Base-by-base conservation (phyloP, 1,140 invertebrate genomes). In the Caenorhabditis tropicalis region DNA sequence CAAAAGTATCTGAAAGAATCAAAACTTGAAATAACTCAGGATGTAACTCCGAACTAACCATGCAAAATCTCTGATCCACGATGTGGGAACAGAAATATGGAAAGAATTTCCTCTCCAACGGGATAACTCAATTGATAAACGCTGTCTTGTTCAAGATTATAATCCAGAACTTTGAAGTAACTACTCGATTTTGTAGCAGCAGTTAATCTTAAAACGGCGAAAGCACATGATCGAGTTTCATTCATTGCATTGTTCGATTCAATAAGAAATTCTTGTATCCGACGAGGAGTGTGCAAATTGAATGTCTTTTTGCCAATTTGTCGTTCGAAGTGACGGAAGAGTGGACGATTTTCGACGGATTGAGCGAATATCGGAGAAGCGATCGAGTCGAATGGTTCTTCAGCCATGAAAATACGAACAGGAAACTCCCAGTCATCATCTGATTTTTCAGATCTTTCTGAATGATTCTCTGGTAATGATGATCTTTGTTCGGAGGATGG, bases 191-290 rank as follows among this genome's bases (percentile, higher is more conserved):
- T 43, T 24, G 29, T n/a, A 27, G 60, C 15, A 33, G 60, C 29
- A 1, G 65, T 74, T 6, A 74, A n/a, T n/a, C 43, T 74, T 10
- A 74, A 19, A 12, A 74, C 65, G 21, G 65, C 65, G 24, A 74
- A 74, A 24, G 65, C 33, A 46, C 65, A 74, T 27, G 65, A 74
- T 24, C 65, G 16, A 6, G 65, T 74, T 7, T 74, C 65, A 43
- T 74, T 74, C 65, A 74, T 74, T 9, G 65, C 65, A 43, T 74
- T 74, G 16, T 74, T 74, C 6, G 65, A 74, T 74, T 74, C 65
- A 21, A 74, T 74, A 6, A 74, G n/a, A 43, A 74, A 74, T 1
- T 43, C 65, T 74, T 74, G 65, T 46, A 74, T 43, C 3, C 36
- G 36, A 74, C 65, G 65, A 43, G 65, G 65, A 43, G 36, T 74